Conservation (phyloP, 2,113 vertebrate species). For the Psilopsiagon aymara region DNA sequence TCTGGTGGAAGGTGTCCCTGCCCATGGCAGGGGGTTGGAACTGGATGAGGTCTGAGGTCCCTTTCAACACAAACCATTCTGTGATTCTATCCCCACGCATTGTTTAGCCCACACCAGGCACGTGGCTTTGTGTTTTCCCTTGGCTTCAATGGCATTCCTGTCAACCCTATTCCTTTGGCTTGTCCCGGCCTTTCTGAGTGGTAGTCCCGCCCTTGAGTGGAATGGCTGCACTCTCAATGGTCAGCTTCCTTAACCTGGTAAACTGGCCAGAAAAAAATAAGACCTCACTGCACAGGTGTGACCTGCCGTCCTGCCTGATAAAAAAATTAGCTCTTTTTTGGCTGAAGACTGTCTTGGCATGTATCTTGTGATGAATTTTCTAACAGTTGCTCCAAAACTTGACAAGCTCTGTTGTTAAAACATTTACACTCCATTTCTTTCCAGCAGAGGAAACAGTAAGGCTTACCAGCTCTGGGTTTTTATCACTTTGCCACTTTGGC, state of each 20-base stretch:
- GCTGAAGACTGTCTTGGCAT: neutral
- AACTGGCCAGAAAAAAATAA: neutral
- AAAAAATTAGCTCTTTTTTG: neutral
- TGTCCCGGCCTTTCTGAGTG: neutral
- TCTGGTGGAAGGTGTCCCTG: no score
- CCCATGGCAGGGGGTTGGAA: no score
- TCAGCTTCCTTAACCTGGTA: neutral
- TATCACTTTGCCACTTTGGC: neutral
- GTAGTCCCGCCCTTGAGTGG: neutral
- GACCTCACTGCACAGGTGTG: neutral
- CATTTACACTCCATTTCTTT: no score
- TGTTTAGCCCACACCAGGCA: neutral
- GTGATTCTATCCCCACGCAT: rapidly evolving
- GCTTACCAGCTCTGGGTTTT: neutral
- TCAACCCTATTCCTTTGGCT: neutral
- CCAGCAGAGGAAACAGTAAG: neutral
- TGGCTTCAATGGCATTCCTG: neutral
- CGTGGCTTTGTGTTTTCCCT: rapidly evolving
- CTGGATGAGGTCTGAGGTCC: no score
- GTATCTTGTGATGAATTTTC: neutral
- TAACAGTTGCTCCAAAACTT: neutral
- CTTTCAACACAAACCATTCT: no score
- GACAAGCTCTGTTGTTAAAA: neutral
- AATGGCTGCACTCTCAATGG: neutral
- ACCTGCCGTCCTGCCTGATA: neutral